phyloP scores from a whole-genome alignment of 2,888 invertebrate species.

The Stenchaetothrips biformis region DNA sequence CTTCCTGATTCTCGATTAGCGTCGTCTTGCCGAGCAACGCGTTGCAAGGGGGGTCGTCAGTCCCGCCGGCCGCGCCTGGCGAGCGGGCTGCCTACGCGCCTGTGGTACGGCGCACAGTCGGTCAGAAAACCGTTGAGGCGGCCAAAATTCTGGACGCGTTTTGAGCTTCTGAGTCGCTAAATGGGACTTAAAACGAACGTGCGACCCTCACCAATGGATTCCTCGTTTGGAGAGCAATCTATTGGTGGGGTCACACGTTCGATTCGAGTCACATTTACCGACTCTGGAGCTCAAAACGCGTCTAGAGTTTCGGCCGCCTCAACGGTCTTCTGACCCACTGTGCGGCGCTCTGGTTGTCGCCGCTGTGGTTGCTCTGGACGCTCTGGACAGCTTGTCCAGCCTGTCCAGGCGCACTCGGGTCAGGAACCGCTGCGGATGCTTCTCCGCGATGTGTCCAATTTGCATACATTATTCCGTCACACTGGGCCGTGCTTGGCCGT shows the following conservation, averaged over 20 bases:
- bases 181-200: too few relatives aligned
- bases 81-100: background rate
- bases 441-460: background rate
- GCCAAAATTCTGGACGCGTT: too few relatives aligned
- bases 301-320: too few relatives aligned
- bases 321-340: too few relatives aligned
- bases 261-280: too few relatives aligned
- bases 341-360: background rate
- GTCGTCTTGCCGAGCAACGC: background rate
- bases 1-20: background rate
- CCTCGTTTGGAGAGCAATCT: too few relatives aligned
- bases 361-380: background rate
- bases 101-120: background rate
- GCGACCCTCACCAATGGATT: too few relatives aligned
- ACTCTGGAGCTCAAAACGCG: too few relatives aligned
- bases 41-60: too few relatives aligned
- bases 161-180: too few relatives aligned
- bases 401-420: background rate
- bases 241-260: too few relatives aligned
- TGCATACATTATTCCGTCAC: background rate
- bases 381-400: background rate
- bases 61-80: background rate
- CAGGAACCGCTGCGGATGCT: background rate
- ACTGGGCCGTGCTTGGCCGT: background rate
- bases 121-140: too few relatives aligned